These are phyloP conservation scores for Calephelis perditalis DNA, from an alignment of 2,888 invertebrate genomes.

Conservation along the genomic window DNA sequence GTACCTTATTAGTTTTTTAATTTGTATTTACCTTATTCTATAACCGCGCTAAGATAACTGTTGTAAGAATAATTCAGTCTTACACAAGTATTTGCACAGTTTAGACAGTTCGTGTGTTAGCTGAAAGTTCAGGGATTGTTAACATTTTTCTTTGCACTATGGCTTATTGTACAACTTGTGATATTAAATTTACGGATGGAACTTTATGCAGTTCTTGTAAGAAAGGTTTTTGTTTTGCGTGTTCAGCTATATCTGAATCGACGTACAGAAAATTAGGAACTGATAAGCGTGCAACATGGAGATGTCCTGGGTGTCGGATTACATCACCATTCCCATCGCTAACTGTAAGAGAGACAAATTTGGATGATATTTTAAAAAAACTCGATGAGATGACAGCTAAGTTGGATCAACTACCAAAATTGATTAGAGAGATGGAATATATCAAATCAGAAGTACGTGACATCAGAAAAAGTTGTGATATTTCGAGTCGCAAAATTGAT, in stretches of 20 bases:
- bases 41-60: no score
- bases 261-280: constrained; percentile 14
- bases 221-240: constrained; percentile 11
- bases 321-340: no score
- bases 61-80: no score
- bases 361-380: constrained; percentile 3
- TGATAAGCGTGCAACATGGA: constrained; percentile 14
- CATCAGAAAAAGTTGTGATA: not conserved
- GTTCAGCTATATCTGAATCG: constrained; percentile 13
- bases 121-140: not conserved
- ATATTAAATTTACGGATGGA: not conserved
- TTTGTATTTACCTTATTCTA: no score
- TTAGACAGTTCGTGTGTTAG: not conserved
- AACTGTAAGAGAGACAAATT: not conserved
- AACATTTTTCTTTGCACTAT: not conserved
- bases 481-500: not conserved
- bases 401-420: not conserved
- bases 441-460: not conserved
- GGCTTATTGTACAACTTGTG: not conserved
- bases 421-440: not conserved
- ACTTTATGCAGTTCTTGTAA: constrained; percentile 13
- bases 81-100: not conserved
- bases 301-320: constrained; percentile 4
- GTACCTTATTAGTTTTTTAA: no score
- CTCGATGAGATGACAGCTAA: not conserved